Evolutionary conservation across 2,113 vertebrate genomes (phyloP).

Genomic region (Naja naja): DNA sequence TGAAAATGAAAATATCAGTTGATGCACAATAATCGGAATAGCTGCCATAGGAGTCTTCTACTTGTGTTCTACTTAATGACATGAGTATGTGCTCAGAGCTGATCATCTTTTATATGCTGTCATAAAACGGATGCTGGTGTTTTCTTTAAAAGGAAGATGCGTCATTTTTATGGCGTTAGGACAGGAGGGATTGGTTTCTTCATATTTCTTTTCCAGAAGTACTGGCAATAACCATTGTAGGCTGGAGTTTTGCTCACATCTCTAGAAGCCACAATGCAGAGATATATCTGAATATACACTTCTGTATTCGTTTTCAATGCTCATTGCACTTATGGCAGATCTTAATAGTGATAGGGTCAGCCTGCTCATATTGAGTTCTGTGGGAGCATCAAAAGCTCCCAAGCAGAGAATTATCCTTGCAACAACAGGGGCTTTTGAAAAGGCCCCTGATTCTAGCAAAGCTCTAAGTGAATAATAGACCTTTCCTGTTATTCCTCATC

Average conservation of each 20-base stretch:
- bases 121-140: not conserved
- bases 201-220: not conserved
- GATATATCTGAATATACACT: not conserved
- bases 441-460: not conserved
- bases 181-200: accelerated
- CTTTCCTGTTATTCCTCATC: not conserved
- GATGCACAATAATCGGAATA: not conserved
- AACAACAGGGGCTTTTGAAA: not conserved
- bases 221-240: not conserved
- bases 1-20: not conserved
- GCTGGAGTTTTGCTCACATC: not conserved
- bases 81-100: not conserved
- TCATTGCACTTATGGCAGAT: not conserved
- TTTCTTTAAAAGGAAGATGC: conserved; percentile 8
- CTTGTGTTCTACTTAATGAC: not conserved
- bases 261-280: not conserved
- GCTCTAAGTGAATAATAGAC: not conserved
- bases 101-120: not conserved
- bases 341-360: not conserved
- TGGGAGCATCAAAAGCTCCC: not conserved
- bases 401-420: not conserved
- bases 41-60: not conserved
- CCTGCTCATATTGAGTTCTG: not conserved
- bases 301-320: too few relatives aligned
- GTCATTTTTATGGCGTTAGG: not conserved